Evolutionary conservation across 2,888 invertebrate species (phyloP), one percentile per base, ranked within the genome.

Genomic region (Polietes domitor): DNA sequence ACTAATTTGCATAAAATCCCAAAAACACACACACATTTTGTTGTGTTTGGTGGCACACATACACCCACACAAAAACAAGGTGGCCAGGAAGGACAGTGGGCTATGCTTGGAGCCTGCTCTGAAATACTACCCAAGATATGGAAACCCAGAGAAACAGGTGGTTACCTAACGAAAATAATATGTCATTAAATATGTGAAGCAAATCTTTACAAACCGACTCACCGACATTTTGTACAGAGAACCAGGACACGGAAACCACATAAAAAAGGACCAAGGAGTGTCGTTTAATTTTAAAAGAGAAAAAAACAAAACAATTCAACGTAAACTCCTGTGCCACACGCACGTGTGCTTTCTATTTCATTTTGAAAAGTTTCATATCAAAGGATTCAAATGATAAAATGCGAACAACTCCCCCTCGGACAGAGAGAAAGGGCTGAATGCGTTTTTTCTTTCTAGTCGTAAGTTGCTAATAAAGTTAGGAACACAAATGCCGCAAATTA

Each of bases 1-100:
- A 80, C 83, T 79, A 80, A 83, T 83, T 77, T 83, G 77, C 83
- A 83, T 80, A 80, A 77, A 28, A 77, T 63, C 41, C 47, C 47
- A 76, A 50, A 76, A 9, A 53, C 1, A 17, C 17, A 50, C 5
- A 21, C 19, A 65, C 41, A 41, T 65, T 41, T 58, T 24, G 12
- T 10, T 43, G 24, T 55, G 55, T 55, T 55, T 37, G 32, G 5
- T 43, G 19, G 21, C 24, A 68, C 43, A 43, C 37, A 21, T 7
- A 43, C 21, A 68, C 68, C 68, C 10, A 41, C 10, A 41, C 32
- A 10, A 43, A 68, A 24, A 68, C 24, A 2, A 7, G 37, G n/a
- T n/a, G 47, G 47, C n/a, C 2, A 15, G 47, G 15, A 47, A 47
- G n/a, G n/a, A 2, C 47, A 47, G 1, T 6, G 47, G 15, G n/a